Evolutionary conservation across 2,113 vertebrate species (phyloP).

Genomic region (Symphodus melops): DNA sequence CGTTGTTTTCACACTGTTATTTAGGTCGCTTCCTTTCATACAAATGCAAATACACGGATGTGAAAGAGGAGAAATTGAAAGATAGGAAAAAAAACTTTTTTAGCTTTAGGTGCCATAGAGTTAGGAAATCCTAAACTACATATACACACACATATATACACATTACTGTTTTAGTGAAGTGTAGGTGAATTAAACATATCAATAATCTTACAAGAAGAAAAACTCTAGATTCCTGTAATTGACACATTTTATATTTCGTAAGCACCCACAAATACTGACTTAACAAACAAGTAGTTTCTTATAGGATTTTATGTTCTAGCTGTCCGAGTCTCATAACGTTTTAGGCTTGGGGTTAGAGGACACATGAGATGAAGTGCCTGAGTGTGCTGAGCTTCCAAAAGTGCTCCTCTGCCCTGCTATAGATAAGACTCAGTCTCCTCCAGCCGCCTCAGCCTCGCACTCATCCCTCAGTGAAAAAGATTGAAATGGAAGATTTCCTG

Average conservation of each 20-base stretch:
- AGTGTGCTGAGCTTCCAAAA: constrained; percentile 38
- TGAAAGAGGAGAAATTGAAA: not conserved
- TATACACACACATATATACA: no score
- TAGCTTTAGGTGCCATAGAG: no score
- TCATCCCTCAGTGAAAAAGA: constrained; percentile 54
- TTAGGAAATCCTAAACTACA: no score
- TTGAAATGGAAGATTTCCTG: constrained; percentile 55
- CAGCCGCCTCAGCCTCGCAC: constrained; percentile 13
- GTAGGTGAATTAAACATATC: no score
- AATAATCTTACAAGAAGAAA: not conserved
- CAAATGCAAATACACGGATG: not conserved
- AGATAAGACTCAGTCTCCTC: constrained; percentile 49
- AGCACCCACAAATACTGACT: not conserved
- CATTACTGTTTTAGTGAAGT: no score
- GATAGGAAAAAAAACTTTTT: no score
- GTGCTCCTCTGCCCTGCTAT: constrained; percentile 29
- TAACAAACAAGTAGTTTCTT: not conserved
- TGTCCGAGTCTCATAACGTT: constrained; percentile 28
- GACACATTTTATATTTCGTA: not conserved
- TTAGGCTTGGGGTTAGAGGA: constrained; percentile 31
- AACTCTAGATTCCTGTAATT: not conserved
- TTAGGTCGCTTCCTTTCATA: not conserved
- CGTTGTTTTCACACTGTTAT: not conserved
- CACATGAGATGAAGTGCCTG: constrained; percentile 45
- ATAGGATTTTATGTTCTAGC: constrained; percentile 5